phyloP scores from a whole-genome alignment of 2,797 vertebrate genomes.

The Coreius guichenoti region DNA sequence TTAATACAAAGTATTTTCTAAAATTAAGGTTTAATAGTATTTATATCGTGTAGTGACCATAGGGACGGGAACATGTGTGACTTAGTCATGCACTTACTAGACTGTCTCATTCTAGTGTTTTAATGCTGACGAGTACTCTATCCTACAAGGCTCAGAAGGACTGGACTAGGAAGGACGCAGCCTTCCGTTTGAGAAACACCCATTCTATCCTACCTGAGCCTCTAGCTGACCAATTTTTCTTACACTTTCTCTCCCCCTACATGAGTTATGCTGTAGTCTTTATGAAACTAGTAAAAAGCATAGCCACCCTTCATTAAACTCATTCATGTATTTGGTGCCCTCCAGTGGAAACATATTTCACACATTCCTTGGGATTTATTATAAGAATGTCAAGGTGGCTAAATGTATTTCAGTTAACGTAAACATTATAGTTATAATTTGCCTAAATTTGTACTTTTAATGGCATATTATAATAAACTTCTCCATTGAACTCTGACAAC shows the following conservation, averaged over 20 bases:
- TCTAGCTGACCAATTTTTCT: not conserved
- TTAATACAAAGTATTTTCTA: too few relatives aligned
- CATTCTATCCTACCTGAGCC: not conserved
- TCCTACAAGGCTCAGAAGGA: too few relatives aligned
- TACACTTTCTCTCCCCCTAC: not conserved
- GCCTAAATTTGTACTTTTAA: not conserved
- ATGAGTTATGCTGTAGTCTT: not conserved
- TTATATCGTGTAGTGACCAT: too few relatives aligned
- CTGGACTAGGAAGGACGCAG: too few relatives aligned
- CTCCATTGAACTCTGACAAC: not conserved
- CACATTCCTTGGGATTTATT: not conserved
- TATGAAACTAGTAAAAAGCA: not conserved
- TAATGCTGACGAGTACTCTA: too few relatives aligned
- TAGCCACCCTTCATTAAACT: not conserved
- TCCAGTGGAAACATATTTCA: conserved; percentile 65
- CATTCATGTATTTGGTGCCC: conserved; percentile 65
- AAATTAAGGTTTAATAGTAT: too few relatives aligned
- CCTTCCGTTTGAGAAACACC: too few relatives aligned
- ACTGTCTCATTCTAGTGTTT: too few relatives aligned
- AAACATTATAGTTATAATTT: not conserved
- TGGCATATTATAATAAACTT: not conserved
- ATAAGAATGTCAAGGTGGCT: not conserved
- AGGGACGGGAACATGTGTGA: too few relatives aligned
- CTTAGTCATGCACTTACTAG: too few relatives aligned
- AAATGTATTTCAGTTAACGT: not conserved